Evolutionary conservation across 2,113 vertebrate species (phyloP), one percentile per base, ranked within the genome.

Genomic region (Baryphthengus martii): DNA sequence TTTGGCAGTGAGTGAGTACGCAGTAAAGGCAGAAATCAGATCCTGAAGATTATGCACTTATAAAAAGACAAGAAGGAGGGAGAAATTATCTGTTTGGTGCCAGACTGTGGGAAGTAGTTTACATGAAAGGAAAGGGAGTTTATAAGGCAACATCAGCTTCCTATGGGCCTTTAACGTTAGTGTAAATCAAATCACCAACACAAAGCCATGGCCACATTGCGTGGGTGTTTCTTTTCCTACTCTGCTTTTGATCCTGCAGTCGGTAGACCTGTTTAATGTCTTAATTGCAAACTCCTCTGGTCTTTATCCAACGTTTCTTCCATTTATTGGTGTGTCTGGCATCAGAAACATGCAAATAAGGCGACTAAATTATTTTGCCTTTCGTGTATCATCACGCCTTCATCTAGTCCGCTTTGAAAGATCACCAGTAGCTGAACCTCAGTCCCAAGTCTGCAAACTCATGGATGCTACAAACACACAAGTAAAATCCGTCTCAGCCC

Each of bases 261-360:
- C 3, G 0, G 65, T 59, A 55, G 52, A 52, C 65, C 44, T 56
- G 47, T 91, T 96, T 94, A 78, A 95, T 81, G 91, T 72, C 86
- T 61, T 96, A 95, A 95, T 92, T 97, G 77, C 73, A 95, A 89
- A 75, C 56, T 89, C 56, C 73, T 96, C 94, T 95, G 73, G 73
- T 93, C 86, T 92, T 71, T 59, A 59, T 55, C 86, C 93, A 92
- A 39, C 13, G 16, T 55, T 95, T 75, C 21, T 90, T 62, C 66
- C 59, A 44, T 72, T 72, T 89, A 49, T 56, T 92, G 58, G 49
- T 50, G 58, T 26, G 65, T 28, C 71, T 91, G 84, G 44, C 86
- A 87, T 61, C 80, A 95, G 88, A 95, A 81, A 67, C 23, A 39
- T 1, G 52, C 3, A 5, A 90, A 75, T 44, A 56, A 75, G 42